Conservation (phyloP, 1,140 invertebrate species). For the Drosophila varians region DNA sequence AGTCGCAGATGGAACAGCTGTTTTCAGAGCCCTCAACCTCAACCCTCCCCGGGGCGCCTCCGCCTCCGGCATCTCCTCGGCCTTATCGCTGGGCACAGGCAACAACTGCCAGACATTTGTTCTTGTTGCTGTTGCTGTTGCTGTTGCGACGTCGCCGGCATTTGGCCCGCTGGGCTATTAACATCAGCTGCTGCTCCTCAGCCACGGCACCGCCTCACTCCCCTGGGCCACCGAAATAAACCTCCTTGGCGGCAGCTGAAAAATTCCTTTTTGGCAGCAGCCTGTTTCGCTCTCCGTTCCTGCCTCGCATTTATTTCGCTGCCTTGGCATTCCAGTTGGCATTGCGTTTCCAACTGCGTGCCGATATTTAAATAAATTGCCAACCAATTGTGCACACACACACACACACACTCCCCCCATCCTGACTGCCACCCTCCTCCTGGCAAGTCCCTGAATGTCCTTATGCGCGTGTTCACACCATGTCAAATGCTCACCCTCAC, state of each 20-base stretch:
- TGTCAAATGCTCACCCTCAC: constrained; percentile 62
- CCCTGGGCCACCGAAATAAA: not conserved
- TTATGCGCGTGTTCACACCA: constrained; percentile 78
- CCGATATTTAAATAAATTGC: constrained; percentile 82
- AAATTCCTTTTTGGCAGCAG: constrained; percentile 75
- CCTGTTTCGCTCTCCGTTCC: constrained; percentile 50
- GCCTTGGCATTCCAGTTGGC: constrained; percentile 76
- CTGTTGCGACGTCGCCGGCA: constrained; percentile 50
- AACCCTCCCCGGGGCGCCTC: not conserved
- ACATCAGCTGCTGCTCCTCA: constrained; percentile 64
- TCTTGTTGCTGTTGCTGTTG: constrained; percentile 31
- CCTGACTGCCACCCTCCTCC: not conserved
- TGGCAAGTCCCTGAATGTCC: constrained; percentile 29
- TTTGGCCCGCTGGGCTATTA: constrained; percentile 78
- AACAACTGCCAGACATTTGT: constrained; percentile 65
- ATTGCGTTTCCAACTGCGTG: constrained; percentile 76
- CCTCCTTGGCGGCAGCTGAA: constrained; percentile 64
- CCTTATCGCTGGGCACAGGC: constrained; percentile 42
- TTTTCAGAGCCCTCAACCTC: constrained; percentile 36
- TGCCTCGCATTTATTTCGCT: constrained; percentile 55
- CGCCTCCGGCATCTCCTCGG: constrained; percentile 4
- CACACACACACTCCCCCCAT: constrained; percentile 3
- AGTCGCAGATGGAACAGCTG: constrained; percentile 68
- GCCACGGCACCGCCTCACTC: not conserved
- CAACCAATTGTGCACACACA: constrained; percentile 75